Evolutionary conservation across 2,797 vertebrate species (phyloP).

Genomic region (Florisuga fusca): DNA sequence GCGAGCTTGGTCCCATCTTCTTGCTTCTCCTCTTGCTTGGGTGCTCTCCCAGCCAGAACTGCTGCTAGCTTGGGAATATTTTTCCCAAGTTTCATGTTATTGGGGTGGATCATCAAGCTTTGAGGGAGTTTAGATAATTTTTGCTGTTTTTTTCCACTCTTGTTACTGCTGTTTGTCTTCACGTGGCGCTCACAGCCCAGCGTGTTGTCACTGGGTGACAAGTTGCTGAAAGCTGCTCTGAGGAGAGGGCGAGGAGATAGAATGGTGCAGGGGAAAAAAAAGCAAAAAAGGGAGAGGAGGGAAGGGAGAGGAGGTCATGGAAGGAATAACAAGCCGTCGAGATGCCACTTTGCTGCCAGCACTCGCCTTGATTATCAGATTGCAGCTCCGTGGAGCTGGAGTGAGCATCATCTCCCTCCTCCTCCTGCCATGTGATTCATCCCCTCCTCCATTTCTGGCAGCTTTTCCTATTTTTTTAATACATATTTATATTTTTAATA

Average conservation of each 20-base stretch:
- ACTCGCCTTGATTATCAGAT: not conserved
- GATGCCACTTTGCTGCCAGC: not conserved
- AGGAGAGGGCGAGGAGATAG: not conserved
- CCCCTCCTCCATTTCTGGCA: not conserved
- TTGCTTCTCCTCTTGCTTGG: not conserved
- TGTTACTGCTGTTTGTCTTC: not conserved
- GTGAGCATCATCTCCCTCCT: accelerated
- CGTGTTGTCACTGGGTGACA: slow-evolving; percentile 37
- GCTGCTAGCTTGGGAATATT: not conserved
- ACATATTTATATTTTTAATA: not conserved
- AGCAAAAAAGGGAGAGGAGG: not conserved
- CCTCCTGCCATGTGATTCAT: not conserved
- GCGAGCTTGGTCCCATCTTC: not conserved
- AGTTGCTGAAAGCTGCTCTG: slow-evolving; percentile 46
- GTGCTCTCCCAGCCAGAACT: not conserved
- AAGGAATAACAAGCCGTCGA: not conserved
- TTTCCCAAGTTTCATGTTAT: not conserved
- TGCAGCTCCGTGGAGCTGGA: not conserved
- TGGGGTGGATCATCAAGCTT: not conserved
- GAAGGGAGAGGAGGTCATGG: not conserved
- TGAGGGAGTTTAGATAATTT: not conserved
- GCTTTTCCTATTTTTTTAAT: not conserved
- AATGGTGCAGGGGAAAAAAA: accelerated
- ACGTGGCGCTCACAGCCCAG: not conserved
- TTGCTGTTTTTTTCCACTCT: not conserved